A percentile compares a stretch with the other conserved stretches of the same genome.
Conservation (phyloP, 2,113 vertebrate species). For the Callospermophilus lateralis region DNA sequence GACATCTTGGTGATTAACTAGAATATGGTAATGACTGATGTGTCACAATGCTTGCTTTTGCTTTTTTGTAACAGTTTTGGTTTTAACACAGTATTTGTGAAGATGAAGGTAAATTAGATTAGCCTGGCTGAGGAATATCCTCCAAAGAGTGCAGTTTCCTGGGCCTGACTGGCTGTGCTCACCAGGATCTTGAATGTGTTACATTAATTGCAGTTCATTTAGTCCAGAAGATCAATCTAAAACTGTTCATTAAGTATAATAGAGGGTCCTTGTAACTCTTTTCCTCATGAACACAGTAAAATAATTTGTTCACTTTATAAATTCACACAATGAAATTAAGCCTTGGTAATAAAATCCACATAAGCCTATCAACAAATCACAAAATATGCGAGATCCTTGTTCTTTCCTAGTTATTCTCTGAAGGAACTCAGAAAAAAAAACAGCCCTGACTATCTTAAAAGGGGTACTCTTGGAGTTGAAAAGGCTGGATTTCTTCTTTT, state of each 20-base stretch:
- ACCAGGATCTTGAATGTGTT: neutral
- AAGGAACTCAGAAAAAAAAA: neutral
- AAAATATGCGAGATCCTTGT: neutral
- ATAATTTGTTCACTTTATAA: neutral
- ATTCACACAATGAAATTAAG: neutral
- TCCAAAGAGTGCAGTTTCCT: neutral
- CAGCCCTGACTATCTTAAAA: neutral
- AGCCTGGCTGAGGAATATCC: neutral
- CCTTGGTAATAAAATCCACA: neutral
- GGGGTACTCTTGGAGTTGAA: neutral
- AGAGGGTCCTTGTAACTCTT: neutral
- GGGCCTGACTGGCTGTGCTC: neutral
- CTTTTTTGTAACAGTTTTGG: neutral
- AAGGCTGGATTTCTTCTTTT: neutral
- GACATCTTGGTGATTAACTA: neutral
- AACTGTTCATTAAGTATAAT: neutral
- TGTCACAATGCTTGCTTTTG: neutral
- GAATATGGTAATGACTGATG: neutral
- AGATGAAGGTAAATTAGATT: neutral
- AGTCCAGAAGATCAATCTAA: neutral
- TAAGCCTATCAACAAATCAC: neutral
- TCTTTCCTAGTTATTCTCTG: neutral
- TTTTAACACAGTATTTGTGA: neutral
- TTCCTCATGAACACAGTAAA: neutral
- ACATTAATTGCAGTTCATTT: neutral